Percentiles rank a stretch among this genome's conserved stretches.
Evolutionary conservation across 2,113 vertebrate species (phyloP).

Genomic region (Petroica traversi): DNA sequence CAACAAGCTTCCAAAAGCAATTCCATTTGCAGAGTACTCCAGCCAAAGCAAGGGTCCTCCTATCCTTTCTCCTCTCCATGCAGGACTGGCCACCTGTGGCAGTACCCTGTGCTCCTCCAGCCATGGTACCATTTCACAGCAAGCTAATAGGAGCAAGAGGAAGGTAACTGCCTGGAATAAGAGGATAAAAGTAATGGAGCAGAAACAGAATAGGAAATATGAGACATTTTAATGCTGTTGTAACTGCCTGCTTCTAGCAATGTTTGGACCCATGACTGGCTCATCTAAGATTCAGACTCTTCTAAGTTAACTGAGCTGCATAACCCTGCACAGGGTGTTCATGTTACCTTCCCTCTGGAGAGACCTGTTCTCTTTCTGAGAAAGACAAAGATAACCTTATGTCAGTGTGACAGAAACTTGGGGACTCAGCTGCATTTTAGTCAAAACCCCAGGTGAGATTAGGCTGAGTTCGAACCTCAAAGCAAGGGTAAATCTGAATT

Average conservation of each 20-base stretch:
- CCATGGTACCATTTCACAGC: neutral
- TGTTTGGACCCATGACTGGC: neutral
- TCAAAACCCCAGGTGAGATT: constrained; percentile 28
- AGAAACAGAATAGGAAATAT: neutral
- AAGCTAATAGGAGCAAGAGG: neutral
- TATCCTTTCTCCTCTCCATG: neutral
- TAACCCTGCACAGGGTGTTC: neutral
- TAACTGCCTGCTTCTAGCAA: neutral
- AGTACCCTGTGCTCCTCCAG: neutral
- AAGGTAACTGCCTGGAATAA: neutral
- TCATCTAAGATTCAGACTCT: neutral
- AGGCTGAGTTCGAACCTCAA: constrained; percentile 29
- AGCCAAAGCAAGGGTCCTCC: neutral
- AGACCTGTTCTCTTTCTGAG: neutral
- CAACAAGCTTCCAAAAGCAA: neutral
- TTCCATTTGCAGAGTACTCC: neutral
- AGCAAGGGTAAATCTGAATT: constrained; percentile 53
- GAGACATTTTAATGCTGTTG: neutral
- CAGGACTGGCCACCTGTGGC: neutral
- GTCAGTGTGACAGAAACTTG: neutral
- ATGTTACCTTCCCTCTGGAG: neutral
- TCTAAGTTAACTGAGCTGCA: neutral
- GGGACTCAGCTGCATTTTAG: neutral
- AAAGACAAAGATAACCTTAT: neutral
- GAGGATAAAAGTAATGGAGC: neutral